phyloP scores from a whole-genome alignment of 2,113 vertebrate genomes.

The Saguinus imperator region DNA sequence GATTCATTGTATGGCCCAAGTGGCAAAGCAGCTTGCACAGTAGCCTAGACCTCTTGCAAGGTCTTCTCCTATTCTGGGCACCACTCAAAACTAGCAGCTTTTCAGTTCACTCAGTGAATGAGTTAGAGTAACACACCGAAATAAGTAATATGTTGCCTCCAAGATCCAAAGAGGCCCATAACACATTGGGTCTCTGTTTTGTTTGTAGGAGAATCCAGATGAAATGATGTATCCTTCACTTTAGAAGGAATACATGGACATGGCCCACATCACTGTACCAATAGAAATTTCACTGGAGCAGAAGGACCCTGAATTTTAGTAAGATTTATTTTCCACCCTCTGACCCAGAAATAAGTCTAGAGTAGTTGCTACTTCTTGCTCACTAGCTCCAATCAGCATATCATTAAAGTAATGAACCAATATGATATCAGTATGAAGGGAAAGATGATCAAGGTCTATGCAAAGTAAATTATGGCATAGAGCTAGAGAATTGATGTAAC shows the following conservation, averaged over 20 bases:
- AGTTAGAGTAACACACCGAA: too few relatives aligned
- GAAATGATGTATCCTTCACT: too few relatives aligned
- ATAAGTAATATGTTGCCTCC: too few relatives aligned
- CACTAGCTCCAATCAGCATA: background rate
- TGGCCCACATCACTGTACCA: too few relatives aligned
- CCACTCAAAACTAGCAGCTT: too few relatives aligned
- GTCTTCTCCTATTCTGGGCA: too few relatives aligned
- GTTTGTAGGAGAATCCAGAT: too few relatives aligned
- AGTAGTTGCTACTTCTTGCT: background rate
- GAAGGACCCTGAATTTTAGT: background rate
- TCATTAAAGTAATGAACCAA: background rate
- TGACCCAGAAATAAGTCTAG: background rate
- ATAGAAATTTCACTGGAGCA: background rate
- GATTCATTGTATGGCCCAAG: background rate
- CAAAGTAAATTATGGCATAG: background rate
- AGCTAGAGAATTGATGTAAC: background rate
- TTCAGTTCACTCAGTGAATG: too few relatives aligned
- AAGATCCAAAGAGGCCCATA: too few relatives aligned
- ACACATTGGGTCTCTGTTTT: too few relatives aligned
- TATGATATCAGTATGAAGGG: background rate
- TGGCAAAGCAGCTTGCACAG: background rate
- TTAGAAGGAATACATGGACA: too few relatives aligned
- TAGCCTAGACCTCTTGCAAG: background rate
- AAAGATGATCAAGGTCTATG: background rate
- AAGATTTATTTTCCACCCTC: background rate